Base-by-base conservation (phyloP, 2,888 invertebrate species). In the Callimorpha dominula region DNA sequence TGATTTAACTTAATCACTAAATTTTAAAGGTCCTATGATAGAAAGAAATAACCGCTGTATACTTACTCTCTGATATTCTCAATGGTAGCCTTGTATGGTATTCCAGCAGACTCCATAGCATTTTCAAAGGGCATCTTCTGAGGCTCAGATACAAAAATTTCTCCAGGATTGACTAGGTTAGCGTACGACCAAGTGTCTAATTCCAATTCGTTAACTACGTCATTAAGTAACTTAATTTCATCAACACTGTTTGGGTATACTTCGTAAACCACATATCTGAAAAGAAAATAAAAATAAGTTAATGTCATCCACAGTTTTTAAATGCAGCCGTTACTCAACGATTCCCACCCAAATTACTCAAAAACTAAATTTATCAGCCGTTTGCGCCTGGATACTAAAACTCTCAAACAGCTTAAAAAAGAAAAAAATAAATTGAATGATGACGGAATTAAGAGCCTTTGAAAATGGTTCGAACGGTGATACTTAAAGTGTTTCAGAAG, bases 11-110 rank as follows among this genome's bases (percentile, higher is more conserved):
- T 9, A 57, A 63, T 65, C 62, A 63, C 14, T 14, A 15, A 15
- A 8, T 4, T 57, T 50, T 14, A 50, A 14, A 12, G 50, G 17
- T 52, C 11, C 7, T 57, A 31, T 31, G 1, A 60, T 31, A 31
- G 7, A 0, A 31, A 6, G 6, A 60, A 14, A 5, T 14, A 12
- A n/a, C 31, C 2, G 31, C 31, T 31, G 31, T 31, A 31, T 9
- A 89, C 92, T 90, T 86, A 93, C 93, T 91, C 89, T 81, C 87
- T 90, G 68, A 93, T 85, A 80, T 93, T 91, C 20, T 90, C 87
- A 9, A 85, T 81, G 49, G 82, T 80, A 17, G 91, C 75, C 46
- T 76, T 86, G 77, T 83, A 91, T 20, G 86, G 77, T 0, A 92
- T 82, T 17, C 85, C 86, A 65, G 85, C 79, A 6, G 78, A 71